These are phyloP conservation scores for Clitarchus hookeri DNA, from an alignment of 2,888 invertebrate genomes.

Conservation along the genomic window DNA sequence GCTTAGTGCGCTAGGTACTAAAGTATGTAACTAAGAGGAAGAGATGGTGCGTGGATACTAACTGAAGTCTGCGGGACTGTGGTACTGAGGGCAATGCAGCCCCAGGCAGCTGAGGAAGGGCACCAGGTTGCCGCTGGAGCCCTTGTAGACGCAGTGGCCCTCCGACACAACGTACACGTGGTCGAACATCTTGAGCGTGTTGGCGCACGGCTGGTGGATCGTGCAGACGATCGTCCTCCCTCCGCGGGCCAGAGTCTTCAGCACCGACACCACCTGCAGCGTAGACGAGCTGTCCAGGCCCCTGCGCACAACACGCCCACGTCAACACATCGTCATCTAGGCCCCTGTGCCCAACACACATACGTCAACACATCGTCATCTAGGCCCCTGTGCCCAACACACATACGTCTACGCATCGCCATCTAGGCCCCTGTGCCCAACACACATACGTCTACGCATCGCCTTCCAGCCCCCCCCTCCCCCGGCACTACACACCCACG, in stretches of 20 bases:
- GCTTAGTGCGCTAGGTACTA: no score
- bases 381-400: no score
- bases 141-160: conserved; percentile 62
- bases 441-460: no score
- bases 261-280: conserved; percentile 58
- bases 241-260: conserved; percentile 58
- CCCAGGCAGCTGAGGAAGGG: conserved; percentile 59
- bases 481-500: no score
- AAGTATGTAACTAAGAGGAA: no score
- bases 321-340: no score
- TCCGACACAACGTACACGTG: conserved; percentile 62
- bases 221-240: conserved; percentile 64
- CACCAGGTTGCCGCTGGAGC: conserved; percentile 57
- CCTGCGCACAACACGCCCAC: no score
- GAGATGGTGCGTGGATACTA: conserved; percentile 42
- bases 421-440: no score
- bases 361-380: no score
- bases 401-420: no score
- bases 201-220: conserved; percentile 65
- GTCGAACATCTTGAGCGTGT: conserved; percentile 63
- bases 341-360: no score
- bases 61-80: conserved; percentile 67
- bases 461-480: no score
- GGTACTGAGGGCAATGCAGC: conserved; percentile 62
- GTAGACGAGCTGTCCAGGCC: conserved; percentile 61